Base-by-base conservation (phyloP, 2,888 invertebrate genomes). In the Cordilura impudica region DNA sequence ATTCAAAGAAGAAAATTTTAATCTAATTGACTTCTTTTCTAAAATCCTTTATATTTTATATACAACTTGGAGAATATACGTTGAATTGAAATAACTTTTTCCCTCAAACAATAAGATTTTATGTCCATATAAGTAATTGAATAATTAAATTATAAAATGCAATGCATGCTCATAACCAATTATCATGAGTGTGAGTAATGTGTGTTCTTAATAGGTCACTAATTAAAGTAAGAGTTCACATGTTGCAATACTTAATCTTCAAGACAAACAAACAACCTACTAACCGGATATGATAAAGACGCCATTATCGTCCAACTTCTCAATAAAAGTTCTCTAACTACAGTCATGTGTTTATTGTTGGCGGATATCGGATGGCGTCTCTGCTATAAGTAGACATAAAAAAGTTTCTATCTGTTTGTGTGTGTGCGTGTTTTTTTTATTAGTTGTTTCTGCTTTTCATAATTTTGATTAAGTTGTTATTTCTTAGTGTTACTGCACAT, bases 271-370 rank as follows among this genome's bases (percentile, higher is more conserved):
- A 51, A 45, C 58, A 53, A 56, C 39, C 58, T 29, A 67, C 58
- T 21, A 67, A 67, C 31, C 53, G 39, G 54, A 69, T 26, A 56
- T 60, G 29, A 16, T 39, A 10, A 75, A 69, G 74, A 29, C 54
- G 69, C 39, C 75, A 75, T 61, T 67, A 63, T 63, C 75, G 69
- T 63, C 61, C 51, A 74, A 74, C 21, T 14, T 26, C 10, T 18
- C 39, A 45, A n/a, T n/a, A n/a, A 65, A 29, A 51, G 18, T 56
- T 49, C 49, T 19, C 39, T 56, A 21, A 16, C 10, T 35, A n/a
- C 26, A 23, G 8, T 60, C n/a, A 54, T 73, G 63, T 72, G 73
- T 66, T 65, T 31, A 54, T 54, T 67, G 71, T 71, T 69, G 70
- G 61, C 61, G 53, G 51, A 39, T n/a, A n/a, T 61, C 61, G 56